phyloP scores from a whole-genome alignment of 2,113 vertebrate species.

The Phrynocephalus versicolor region DNA sequence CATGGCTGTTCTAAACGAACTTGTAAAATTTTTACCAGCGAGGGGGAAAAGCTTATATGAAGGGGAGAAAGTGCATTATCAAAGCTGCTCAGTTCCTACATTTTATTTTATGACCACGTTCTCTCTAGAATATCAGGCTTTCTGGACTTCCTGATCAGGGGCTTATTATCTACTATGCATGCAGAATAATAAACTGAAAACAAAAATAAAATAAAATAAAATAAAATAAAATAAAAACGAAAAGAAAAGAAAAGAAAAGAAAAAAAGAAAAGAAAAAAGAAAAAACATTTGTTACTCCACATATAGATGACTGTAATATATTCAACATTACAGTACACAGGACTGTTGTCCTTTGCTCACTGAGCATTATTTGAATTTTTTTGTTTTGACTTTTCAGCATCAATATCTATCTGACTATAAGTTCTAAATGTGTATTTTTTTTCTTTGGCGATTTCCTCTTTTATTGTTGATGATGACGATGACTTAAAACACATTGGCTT shows the following conservation, averaged over 20 bases:
- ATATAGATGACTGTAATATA: background rate
- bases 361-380: conserved; percentile 10
- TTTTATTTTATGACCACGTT: background rate
- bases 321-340: background rate
- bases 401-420: conserved; percentile 12
- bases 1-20: background rate
- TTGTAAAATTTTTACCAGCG: background rate
- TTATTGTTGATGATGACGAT: background rate
- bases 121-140: background rate
- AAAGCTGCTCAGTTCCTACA: background rate
- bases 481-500: conserved; percentile 4
- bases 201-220: too few species aligned
- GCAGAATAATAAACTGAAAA: background rate
- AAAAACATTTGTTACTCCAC: too few species aligned
- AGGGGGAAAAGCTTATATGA: background rate
- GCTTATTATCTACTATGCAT: background rate
- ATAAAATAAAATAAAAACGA: too few species aligned
- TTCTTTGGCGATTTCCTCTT: conserved; percentile 4
- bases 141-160: background rate
- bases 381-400: conserved; percentile 6
- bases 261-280: too few species aligned
- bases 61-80: background rate
- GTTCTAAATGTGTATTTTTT: conserved; percentile 3
- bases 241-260: too few species aligned
- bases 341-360: background rate